Conservation (phyloP, 2,113 vertebrate species). For the Serilophus lunatus region DNA sequence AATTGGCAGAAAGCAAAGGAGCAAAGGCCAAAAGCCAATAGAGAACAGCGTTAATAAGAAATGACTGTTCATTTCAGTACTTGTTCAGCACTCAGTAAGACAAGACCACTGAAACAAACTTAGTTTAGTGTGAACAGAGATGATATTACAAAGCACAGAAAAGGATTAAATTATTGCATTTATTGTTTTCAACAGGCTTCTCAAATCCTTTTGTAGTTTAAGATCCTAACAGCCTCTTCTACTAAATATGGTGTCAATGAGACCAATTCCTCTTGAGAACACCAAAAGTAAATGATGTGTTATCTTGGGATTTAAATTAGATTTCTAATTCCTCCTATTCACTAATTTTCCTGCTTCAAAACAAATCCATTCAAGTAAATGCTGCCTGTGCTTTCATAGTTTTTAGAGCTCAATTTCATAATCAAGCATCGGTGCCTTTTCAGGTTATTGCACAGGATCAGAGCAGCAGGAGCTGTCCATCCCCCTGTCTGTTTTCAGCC, state of each 20-base stretch:
- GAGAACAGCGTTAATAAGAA: neutral
- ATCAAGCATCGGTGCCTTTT: neutral
- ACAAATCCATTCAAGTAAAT: neutral
- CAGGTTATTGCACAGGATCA: neutral
- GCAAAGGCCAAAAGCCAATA: neutral
- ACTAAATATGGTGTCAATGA: neutral
- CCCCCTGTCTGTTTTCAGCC: neutral
- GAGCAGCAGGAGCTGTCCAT: neutral
- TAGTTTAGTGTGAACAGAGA: neutral
- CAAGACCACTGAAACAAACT: neutral
- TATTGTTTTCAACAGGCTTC: neutral
- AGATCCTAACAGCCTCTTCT: neutral
- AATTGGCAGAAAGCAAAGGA: neutral
- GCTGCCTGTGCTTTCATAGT: neutral
- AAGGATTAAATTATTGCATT: neutral
- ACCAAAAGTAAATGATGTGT: neutral
- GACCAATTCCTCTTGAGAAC: neutral
- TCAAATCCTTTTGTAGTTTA: neutral
- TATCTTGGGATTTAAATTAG: neutral
- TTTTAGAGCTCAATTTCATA: neutral
- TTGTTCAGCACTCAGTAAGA: neutral
- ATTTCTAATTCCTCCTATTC: neutral
- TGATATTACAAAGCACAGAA: neutral
- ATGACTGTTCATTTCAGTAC: neutral
- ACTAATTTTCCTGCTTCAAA: neutral